These are phyloP conservation scores for Meloidogyne floridensis DNA, from an alignment of 1,140 invertebrate species.

Conservation along the genomic window DNA sequence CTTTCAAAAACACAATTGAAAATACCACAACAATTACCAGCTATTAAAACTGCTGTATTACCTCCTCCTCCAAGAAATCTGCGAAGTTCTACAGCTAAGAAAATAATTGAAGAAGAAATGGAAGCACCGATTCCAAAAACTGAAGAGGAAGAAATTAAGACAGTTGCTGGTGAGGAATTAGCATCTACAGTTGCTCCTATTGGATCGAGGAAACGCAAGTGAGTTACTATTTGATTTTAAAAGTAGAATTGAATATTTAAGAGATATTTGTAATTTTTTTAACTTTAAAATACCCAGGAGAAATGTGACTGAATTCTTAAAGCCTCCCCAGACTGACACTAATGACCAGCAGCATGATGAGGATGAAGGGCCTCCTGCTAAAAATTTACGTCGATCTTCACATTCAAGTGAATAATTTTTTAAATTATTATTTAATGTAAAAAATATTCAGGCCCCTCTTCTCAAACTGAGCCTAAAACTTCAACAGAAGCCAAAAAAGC, in stretches of 20 bases:
- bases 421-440: too few species aligned
- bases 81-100: neutral
- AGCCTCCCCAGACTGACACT: neutral
- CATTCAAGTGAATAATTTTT: neutral
- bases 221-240: neutral
- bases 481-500: too few species aligned
- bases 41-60: neutral
- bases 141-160: neutral
- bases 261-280: too few species aligned
- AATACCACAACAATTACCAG: neutral
- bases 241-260: too few species aligned
- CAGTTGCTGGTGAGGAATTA: neutral
- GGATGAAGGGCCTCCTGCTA: neutral
- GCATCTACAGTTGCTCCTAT: neutral
- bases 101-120: neutral
- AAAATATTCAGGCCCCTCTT: too few species aligned
- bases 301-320: neutral
- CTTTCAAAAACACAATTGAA: neutral
- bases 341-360: neutral
- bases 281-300: neutral
- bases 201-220: neutral
- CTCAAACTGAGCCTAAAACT: too few species aligned
- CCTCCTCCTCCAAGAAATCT: neutral
- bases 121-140: neutral
- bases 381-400: conserved; percentile 1